These are phyloP conservation scores for Frankliniella intonsa DNA, from an alignment of 2,888 invertebrate genomes.

Conservation along the genomic window DNA sequence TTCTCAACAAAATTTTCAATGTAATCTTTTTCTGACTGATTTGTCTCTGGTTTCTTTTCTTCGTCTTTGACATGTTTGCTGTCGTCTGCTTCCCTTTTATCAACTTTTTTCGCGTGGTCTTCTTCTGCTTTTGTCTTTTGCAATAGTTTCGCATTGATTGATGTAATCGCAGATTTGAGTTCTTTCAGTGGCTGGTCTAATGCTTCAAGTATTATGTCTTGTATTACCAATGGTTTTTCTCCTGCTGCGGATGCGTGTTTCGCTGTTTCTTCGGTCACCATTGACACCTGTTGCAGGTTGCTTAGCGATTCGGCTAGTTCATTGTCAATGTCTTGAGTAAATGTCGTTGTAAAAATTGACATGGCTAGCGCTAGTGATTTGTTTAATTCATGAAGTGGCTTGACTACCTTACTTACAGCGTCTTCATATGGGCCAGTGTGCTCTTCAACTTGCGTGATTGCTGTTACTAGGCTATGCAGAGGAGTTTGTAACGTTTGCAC, in stretches of 20 bases:
- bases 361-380: neutral
- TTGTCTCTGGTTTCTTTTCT: too few species aligned
- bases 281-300: slow-evolving; percentile 47
- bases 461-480: neutral
- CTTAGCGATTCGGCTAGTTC: slow-evolving; percentile 36
- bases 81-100: too few species aligned
- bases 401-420: neutral
- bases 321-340: neutral
- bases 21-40: too few species aligned
- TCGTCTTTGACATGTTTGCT: too few species aligned
- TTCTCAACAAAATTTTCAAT: too few species aligned
- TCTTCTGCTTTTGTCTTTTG: neutral
- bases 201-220: slow-evolving; percentile 38
- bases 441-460: neutral
- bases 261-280: slow-evolving; percentile 22
- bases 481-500: neutral
- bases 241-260: slow-evolving; percentile 18
- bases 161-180: neutral
- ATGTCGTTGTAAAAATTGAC: neutral
- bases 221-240: slow-evolving; percentile 32
- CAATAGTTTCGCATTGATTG: neutral
- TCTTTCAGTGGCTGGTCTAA: neutral
- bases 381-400: neutral
- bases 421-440: neutral
- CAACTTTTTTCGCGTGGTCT: too few species aligned